phyloP scores from a whole-genome alignment of 2,888 invertebrate genomes.

The Amphipoea lucens region DNA sequence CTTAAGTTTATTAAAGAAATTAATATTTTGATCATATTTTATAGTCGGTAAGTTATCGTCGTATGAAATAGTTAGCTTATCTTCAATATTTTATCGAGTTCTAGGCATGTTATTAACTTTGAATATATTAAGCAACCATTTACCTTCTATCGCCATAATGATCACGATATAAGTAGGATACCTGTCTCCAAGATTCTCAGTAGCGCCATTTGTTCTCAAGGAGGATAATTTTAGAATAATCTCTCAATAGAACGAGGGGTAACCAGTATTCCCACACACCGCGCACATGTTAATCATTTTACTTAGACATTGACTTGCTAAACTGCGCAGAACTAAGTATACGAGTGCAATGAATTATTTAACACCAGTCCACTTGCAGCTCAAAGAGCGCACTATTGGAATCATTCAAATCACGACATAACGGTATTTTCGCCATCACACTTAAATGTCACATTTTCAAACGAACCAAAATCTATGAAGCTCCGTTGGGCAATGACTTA shows the following conservation, averaged over 20 bases:
- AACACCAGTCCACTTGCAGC: constrained; percentile 35
- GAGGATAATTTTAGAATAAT: constrained; percentile 51
- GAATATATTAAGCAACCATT: constrained; percentile 29
- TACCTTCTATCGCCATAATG: constrained; percentile 2
- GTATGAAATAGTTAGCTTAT: constrained; percentile 36
- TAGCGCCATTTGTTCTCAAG: constrained; percentile 28
- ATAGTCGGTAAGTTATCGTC: not conserved
- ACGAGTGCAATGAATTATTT: constrained; percentile 55
- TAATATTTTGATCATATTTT: constrained; percentile 8
- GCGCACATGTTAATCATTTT: constrained; percentile 38
- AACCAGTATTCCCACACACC: constrained; percentile 35
- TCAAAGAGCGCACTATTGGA: constrained; percentile 26
- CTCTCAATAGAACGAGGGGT: constrained; percentile 18
- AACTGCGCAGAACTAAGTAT: constrained; percentile 34
- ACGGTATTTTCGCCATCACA: constrained; percentile 17
- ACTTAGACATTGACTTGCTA: constrained; percentile 53
- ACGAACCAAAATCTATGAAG: constrained; percentile 59
- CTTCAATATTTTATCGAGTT: constrained; percentile 36
- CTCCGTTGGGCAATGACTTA: constrained; percentile 48
- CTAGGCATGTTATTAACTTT: constrained; percentile 9
- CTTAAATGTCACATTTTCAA: constrained; percentile 41
- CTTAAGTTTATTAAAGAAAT: constrained; percentile 16
- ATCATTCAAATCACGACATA: constrained; percentile 32
- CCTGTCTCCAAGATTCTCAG: constrained; percentile 45
- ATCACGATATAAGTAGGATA: constrained; percentile 20